Base-by-base conservation (phyloP, 2,888 invertebrate species). In the Girardia tigrina region DNA sequence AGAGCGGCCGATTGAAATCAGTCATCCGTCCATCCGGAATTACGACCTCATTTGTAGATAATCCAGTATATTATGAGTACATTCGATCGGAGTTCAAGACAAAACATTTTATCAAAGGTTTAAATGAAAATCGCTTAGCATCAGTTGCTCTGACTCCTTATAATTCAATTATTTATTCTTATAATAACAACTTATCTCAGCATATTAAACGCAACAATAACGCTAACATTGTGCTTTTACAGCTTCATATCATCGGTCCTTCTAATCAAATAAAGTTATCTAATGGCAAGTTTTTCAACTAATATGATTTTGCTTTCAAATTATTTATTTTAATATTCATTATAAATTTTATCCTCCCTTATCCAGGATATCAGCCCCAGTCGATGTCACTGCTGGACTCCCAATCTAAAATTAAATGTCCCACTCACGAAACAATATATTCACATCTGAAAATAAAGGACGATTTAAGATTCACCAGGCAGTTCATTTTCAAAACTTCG, bases 1-100 rank as follows among this genome's bases (percentile, higher is more conserved):
- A 29, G 1, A 72, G 73, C 36, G 73, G 73, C 1, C 42, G 73
- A 23, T 36, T 72, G 1, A 2, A 26, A 26, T 29, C 28, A 2
- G 29, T 72, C 2, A 26, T 29, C 23, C 73, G 73, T 4, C 73
- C 73, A 6, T 72, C 73, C 1, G 73, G 73, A 29, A 36, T 36
- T 1, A 26, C 36, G 12, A 72, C 73, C 16, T 20, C 12, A 29
- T 29, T 72, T 26, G 71, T 71, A 26, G 71, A 71, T 20, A 26
- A 56, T 56, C 56, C 56, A 2, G 56, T 56, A 6, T 56, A 56
- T n/a, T n/a, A 56, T 16, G 56, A 56, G 23, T 56, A 56, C 23
- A 23, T 56, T 4, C 4, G n/a, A n/a, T 56, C 56, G n/a, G 23
- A 56, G 23, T 56, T 56, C 56, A 56, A 56, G n/a, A 6, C 23